Percentiles rank a stretch among this genome's conserved stretches.
Conservation (phyloP, 2,797 vertebrate genomes). For the Rhadinocentrus ornatus region DNA sequence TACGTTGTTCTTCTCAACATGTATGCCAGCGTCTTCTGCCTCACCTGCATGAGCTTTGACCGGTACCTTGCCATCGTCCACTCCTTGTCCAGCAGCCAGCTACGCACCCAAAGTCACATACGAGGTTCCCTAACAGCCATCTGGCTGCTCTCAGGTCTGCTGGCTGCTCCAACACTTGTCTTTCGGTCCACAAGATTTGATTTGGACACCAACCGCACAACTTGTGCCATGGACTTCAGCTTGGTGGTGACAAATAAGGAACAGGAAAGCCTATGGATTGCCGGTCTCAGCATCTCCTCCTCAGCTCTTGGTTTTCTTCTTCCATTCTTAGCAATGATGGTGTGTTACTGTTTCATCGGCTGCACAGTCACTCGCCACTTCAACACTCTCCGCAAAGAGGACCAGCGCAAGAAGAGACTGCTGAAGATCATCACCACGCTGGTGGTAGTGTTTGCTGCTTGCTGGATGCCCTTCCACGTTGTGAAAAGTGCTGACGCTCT, state of each 20-base stretch:
- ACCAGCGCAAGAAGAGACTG: constrained; percentile 84
- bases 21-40: constrained; percentile 94
- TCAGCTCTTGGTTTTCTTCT: constrained; percentile 87
- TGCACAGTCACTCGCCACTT: constrained; percentile 86
- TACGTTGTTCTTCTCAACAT: constrained; percentile 91
- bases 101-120: constrained; percentile 79
- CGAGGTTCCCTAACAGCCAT: constrained; percentile 79
- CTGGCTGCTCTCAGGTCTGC: constrained; percentile 85
- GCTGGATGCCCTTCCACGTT: constrained; percentile 92
- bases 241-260: constrained; percentile 63
- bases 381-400: constrained; percentile 84
- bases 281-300: constrained; percentile 85
- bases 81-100: constrained; percentile 85
- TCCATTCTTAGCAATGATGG: constrained; percentile 89
- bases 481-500: constrained; percentile 87
- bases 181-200: constrained; percentile 84
- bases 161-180: constrained; percentile 88
- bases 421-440: constrained; percentile 89
- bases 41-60: constrained; percentile 91
- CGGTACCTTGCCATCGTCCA: constrained; percentile 90
- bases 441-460: constrained; percentile 88
- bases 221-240: constrained; percentile 88
- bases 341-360: constrained; percentile 87
- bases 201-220: constrained; percentile 74
- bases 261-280: constrained; percentile 82